Conservation (phyloP, 1,140 invertebrate species). For the Maconellicoccus hirsutus region DNA sequence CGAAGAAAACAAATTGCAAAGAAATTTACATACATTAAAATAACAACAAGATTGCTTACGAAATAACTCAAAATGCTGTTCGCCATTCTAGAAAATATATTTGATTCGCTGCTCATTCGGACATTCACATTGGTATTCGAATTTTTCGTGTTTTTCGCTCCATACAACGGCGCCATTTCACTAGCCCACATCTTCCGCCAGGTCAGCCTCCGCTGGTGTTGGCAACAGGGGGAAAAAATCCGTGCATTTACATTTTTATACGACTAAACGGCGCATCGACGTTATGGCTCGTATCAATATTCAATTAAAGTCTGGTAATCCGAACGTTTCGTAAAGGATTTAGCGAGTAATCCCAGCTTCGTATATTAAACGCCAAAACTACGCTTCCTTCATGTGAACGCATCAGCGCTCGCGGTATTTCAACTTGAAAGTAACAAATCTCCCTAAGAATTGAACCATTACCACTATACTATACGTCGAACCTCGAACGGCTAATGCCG, state of each 20-base stretch:
- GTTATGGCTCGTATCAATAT: background rate
- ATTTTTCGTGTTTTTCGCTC: too few species aligned
- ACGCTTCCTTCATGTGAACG: background rate
- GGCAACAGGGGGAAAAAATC: too few species aligned
- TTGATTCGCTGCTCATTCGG: constrained; percentile 4
- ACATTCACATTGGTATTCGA: background rate
- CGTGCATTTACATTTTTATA: too few species aligned
- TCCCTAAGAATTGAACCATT: background rate
- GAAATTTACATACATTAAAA: constrained; percentile 10
- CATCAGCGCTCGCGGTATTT: too few species aligned
- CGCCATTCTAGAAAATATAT: background rate
- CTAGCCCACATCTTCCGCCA: too few species aligned
- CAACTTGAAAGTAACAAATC: too few species aligned
- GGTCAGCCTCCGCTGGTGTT: too few species aligned
- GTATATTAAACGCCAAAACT: background rate
- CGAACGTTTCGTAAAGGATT: background rate
- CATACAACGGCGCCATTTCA: too few species aligned
- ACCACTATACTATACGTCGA: background rate
- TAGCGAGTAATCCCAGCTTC: background rate
- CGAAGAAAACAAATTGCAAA: constrained; percentile 9
- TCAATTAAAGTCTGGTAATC: background rate
- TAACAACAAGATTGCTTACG: constrained; percentile 8
- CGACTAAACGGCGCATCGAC: too few species aligned
- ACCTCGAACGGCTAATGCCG: background rate
- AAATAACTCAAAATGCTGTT: background rate